phyloP scores from a whole-genome alignment of 2,797 vertebrate species.

The Prunella strophiata region DNA sequence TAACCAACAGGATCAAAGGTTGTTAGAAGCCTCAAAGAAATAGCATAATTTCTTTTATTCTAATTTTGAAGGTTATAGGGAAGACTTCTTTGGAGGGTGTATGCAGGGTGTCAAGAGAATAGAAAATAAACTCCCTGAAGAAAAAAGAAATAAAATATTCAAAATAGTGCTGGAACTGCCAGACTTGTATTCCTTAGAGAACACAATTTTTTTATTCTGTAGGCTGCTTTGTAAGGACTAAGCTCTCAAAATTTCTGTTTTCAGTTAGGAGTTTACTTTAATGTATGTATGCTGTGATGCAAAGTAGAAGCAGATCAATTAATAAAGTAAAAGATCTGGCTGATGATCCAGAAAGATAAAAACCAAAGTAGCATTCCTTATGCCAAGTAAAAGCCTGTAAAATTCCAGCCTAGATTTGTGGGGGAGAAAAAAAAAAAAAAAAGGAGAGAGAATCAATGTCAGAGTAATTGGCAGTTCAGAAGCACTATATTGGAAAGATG shows the following conservation, averaged over 20 bases:
- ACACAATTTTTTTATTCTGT: neutral
- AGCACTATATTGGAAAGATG: neutral
- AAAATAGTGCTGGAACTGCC: neutral
- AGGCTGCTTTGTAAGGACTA: neutral
- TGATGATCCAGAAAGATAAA: neutral
- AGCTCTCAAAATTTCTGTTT: neutral
- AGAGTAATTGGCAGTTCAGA: neutral
- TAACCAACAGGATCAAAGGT: constrained; percentile 9
- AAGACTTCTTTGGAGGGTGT: neutral
- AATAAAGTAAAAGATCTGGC: neutral
- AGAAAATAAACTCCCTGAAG: constrained; percentile 21
- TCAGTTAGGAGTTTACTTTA: neutral
- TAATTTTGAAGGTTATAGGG: neutral
- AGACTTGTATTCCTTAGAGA: neutral
- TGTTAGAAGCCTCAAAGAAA: neutral
- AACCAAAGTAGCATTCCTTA: neutral
- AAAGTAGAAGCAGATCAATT: neutral
- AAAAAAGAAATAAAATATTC: constrained; percentile 7
- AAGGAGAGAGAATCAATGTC: neutral
- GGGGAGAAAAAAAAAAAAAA: too few species aligned
- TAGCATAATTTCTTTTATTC: neutral
- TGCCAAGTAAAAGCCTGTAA: neutral
- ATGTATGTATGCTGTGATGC: neutral
- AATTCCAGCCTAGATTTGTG: neutral
- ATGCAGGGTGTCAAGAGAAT: neutral